Percentiles rank a stretch among this genome's conserved stretches.
These are phyloP conservation scores for Zaprionus nigranus DNA, from an alignment of 1,140 invertebrate species.

Conservation along the genomic window DNA sequence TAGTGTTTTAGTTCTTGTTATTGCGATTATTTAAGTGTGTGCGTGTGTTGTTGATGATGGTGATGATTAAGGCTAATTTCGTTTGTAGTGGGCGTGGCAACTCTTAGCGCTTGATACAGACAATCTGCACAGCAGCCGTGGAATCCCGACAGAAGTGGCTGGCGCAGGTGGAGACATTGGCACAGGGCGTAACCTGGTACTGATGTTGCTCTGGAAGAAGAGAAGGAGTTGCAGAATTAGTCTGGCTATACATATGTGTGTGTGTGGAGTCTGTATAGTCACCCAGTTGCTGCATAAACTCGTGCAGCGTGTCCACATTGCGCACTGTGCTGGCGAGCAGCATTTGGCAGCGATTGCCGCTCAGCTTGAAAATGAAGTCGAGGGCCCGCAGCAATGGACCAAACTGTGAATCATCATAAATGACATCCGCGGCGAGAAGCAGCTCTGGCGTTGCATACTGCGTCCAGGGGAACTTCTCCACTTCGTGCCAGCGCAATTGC, in stretches of 20 bases:
- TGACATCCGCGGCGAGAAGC: slow-evolving; percentile 75
- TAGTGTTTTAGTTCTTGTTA: neutral
- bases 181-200: slow-evolving; percentile 65
- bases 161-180: slow-evolving; percentile 56
- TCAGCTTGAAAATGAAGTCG: slow-evolving; percentile 57
- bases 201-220: slow-evolving; percentile 30
- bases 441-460: slow-evolving; percentile 41
- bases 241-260: neutral
- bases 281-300: slow-evolving; percentile 68
- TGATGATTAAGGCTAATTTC: slow-evolving; percentile 33
- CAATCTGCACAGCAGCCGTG: slow-evolving; percentile 71
- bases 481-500: slow-evolving; percentile 57
- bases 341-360: slow-evolving; percentile 50
- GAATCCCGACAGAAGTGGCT: slow-evolving; percentile 71
- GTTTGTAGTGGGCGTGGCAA: neutral
- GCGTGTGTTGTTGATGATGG: neutral
- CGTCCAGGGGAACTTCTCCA: slow-evolving; percentile 46
- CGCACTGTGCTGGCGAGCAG: slow-evolving; percentile 76
- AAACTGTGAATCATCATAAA: slow-evolving; percentile 76
- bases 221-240: neutral
- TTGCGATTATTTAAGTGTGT: neutral
- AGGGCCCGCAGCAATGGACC: slow-evolving; percentile 54
- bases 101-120: slow-evolving; percentile 54
- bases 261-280: slow-evolving; percentile 20
- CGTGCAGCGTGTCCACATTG: slow-evolving; percentile 70